Evolutionary conservation across 2,888 invertebrate genomes (phyloP), one percentile per base, ranked within the genome.

Genomic region (Brachyptera risi): DNA sequence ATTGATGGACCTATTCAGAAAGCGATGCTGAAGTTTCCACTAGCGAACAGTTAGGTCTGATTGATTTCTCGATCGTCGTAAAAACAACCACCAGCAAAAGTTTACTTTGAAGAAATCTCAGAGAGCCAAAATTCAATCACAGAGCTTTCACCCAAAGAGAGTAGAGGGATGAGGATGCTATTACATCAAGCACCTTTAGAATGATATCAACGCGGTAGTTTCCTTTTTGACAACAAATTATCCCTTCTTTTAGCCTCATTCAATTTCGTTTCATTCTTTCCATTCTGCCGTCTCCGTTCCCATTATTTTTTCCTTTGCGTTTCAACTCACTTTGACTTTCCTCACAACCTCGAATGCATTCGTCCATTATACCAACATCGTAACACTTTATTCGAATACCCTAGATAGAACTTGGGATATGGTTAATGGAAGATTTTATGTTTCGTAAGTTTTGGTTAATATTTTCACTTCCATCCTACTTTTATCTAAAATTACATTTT

Each of bases 201-300:
- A 37, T 13, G 54, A 54, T 54, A 37, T 54, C 54, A 54, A 54
- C 54, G 23, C 37, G 35, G 11, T 21, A 37, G 37, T 17, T 54
- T 23, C 37, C 37, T n/a, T 37, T 37, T 54, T 31, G 54, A 54
- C 54, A 54, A 54, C 37, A 54, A 54, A 54, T 54, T 54, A 54
- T 54, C 37, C 15, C 9, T n/a, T 37, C 37, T 9, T 37, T 37
- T 19, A 26, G 15, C 50, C 50, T 50, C 19, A 50, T 35, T 54
- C 54, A 37, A 37, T 54, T 9, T 31, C 38, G 11, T 21, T 44
- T 2, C 47, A 47, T 47, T 42, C 47, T 17, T 24, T 23, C 23
- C 3, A 17, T n/a, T 47, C 23, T 24, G 9, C 23, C 21, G n/a
- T 19, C 21, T 51, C 31, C n/a, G 11, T 51, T 51, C 51, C 17